Percentiles rank a stretch among this genome's conserved stretches.
These are phyloP conservation scores for Bergia sp. DNA, from an alignment of 92 coral and sea anemone species.

Conservation along the genomic window DNA sequence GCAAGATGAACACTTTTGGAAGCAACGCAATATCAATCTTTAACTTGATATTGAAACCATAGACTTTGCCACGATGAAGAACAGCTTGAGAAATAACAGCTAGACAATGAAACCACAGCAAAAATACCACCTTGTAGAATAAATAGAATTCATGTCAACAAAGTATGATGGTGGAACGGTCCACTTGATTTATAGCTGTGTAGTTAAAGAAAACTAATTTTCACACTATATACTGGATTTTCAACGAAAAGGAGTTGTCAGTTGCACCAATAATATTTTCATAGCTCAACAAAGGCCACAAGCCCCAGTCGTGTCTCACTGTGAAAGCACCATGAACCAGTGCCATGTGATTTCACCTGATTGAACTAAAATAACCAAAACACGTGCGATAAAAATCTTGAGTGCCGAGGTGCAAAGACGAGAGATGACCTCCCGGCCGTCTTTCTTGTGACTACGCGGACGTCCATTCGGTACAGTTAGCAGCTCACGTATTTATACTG, in stretches of 20 bases:
- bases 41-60: not conserved
- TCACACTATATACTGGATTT: not conserved
- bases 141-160: conserved; percentile 13
- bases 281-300: not conserved
- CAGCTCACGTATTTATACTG: not conserved
- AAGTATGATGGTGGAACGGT: not conserved
- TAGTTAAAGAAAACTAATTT: conserved; percentile 17
- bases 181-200: conserved; percentile 9
- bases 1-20: not conserved
- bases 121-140: not conserved
- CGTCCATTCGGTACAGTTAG: not conserved
- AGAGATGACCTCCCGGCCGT: conserved; percentile 19
- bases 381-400: not conserved
- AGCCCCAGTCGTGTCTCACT: not conserved
- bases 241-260: not conserved
- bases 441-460: not conserved
- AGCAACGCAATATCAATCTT: not conserved
- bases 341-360: not conserved
- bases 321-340: not conserved
- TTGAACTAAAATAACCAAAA: not conserved
- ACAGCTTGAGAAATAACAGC: conserved; percentile 15
- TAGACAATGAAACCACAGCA: not conserved
- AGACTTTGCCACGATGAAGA: not conserved
- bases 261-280: not conserved
- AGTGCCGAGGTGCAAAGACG: conserved; percentile 18